Evolutionary conservation across 2,797 vertebrate genomes (phyloP).

Genomic region (Rhodeus uyekii): DNA sequence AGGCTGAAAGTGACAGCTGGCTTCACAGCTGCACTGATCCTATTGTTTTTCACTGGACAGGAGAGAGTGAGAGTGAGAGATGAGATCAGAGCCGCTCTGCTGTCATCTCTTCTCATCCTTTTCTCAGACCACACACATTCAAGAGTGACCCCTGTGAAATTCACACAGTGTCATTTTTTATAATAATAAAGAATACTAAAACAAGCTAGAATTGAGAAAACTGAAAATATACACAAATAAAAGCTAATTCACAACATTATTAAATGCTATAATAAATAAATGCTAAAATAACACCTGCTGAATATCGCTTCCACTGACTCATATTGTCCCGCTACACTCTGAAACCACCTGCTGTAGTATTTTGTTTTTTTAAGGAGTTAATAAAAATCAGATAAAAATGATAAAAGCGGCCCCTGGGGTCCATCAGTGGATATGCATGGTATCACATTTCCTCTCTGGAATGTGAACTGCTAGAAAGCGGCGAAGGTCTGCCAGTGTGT

Average conservation of each 20-base stretch:
- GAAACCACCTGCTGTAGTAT: background rate
- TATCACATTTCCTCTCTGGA: conserved; percentile 3
- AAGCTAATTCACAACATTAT: background rate
- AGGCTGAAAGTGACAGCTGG: conserved; percentile 48
- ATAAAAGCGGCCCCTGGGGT: background rate
- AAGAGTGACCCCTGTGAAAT: background rate
- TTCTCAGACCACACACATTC: conserved; percentile 17
- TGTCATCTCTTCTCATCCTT: conserved; percentile 21
- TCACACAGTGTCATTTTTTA: background rate
- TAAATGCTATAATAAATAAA: background rate
- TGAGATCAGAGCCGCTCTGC: conserved; percentile 24
- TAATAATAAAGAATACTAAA: background rate
- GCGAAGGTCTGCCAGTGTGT: background rate
- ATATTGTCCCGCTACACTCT: background rate
- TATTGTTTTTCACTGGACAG: conserved; percentile 39
- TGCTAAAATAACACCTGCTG: background rate
- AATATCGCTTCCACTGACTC: background rate
- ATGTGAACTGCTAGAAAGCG: background rate
- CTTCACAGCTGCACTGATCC: conserved; percentile 53
- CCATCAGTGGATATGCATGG: background rate
- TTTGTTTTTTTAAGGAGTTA: background rate
- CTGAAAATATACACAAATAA: background rate
- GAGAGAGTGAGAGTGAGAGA: conserved; percentile 37
- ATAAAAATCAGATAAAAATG: conserved; percentile 8
- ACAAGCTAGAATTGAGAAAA: background rate